Percentiles rank a stretch among this genome's conserved stretches.
phyloP scores from a whole-genome alignment of 1,140 invertebrate species.

The Drosophila ficusphila region DNA sequence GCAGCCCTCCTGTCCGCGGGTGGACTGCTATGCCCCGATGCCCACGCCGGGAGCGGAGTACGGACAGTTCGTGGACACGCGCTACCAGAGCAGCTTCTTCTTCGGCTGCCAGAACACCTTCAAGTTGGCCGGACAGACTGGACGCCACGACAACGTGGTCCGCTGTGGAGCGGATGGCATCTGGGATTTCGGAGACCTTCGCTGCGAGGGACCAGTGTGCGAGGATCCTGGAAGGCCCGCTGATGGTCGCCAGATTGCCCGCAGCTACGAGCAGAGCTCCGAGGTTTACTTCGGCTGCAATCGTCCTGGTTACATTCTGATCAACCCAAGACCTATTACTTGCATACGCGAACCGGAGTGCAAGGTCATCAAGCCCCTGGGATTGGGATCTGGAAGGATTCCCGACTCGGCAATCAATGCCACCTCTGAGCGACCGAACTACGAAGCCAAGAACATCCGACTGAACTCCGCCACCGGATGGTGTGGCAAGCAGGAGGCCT shows the following conservation, averaged over 20 bases:
- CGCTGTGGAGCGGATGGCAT: conserved; percentile 95
- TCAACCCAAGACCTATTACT: conserved; percentile 94
- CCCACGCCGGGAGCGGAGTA: conserved; percentile 96
- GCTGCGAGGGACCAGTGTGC: conserved; percentile 98
- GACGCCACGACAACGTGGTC: conserved; percentile 95
- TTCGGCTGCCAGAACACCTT: conserved; percentile 99
- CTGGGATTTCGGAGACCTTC: conserved; percentile 98
- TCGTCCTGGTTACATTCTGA: conserved; percentile 96
- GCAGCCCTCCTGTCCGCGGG: conserved; percentile 92
- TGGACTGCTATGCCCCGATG: conserved; percentile 94
- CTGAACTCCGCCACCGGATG: conserved; percentile 97
- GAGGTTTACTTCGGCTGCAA: conserved; percentile 96
- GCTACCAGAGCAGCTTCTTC: conserved; percentile 96
- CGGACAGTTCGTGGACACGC: conserved; percentile 93
- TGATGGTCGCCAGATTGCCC: conserved; percentile 94
- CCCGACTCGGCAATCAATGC: conserved; percentile 98
- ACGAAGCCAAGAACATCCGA: conserved; percentile 95
- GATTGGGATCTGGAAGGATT: conserved; percentile 95
- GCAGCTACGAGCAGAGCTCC: conserved; percentile 96
- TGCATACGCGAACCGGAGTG: conserved; percentile 97
- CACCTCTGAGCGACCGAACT: conserved; percentile 95
- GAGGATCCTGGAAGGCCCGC: conserved; percentile 96
- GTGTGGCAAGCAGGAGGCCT: conserved; percentile 97
- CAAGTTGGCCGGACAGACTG: conserved; percentile 95
- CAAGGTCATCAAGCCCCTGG: conserved; percentile 95